phyloP scores from a whole-genome alignment of 2,113 vertebrate species.

The Seriola rivoliana region DNA sequence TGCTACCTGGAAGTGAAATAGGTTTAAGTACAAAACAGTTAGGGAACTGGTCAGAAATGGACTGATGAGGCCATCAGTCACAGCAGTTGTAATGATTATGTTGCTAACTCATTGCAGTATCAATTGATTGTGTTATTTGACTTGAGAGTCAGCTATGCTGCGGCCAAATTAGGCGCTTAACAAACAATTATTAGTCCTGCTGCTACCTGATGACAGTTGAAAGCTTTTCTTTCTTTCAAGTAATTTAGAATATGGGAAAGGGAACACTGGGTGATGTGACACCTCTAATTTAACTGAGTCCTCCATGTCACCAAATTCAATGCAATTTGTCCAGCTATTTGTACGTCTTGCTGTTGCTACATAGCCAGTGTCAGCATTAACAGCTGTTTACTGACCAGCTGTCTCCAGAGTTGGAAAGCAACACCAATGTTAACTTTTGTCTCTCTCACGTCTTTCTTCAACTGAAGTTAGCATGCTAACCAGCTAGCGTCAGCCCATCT shows the following conservation, averaged over 20 bases:
- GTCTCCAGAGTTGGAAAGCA: no score
- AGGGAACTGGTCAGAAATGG: conserved; percentile 28
- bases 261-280: not conserved
- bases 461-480: no score
- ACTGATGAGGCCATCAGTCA: conserved; percentile 37
- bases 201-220: conserved; percentile 21
- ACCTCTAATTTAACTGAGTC: not conserved
- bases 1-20: not conserved
- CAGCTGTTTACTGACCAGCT: no score
- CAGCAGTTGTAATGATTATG: conserved; percentile 36
- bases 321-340: no score
- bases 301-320: no score
- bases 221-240: conserved; percentile 29
- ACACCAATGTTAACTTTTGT: no score
- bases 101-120: conserved; percentile 19
- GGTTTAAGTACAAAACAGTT: not conserved
- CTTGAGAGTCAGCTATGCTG: conserved; percentile 33
- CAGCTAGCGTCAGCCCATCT: no score
- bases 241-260: conserved; percentile 18
- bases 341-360: no score
- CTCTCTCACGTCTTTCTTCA: no score
- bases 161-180: conserved; percentile 48
- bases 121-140: conserved; percentile 47
- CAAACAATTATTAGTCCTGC: conserved; percentile 53
- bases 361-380: no score